Conservation (phyloP, 1,140 invertebrate species). For the Aplysia californica region DNA sequence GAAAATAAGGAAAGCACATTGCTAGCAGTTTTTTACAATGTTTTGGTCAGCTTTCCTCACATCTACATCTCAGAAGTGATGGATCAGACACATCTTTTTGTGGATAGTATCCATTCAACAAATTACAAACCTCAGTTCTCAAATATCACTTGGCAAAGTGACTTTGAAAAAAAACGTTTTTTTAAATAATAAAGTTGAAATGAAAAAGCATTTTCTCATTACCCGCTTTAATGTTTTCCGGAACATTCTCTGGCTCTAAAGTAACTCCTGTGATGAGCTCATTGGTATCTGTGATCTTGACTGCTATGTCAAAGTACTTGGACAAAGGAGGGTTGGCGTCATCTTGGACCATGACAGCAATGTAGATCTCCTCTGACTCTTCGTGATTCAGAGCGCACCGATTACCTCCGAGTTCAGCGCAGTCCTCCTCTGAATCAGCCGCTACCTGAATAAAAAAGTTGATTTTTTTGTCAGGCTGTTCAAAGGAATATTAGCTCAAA, state of each 20-base stretch:
- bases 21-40: too few species aligned
- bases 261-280: conserved; percentile 37
- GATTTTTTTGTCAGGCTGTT: too few species aligned
- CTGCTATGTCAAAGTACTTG: conserved; percentile 39
- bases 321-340: conserved; percentile 29
- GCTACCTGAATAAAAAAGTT: conserved; percentile 25
- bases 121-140: too few species aligned
- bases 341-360: conserved; percentile 43
- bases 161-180: too few species aligned
- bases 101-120: too few species aligned
- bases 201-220: neutral
- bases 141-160: too few species aligned
- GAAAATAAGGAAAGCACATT: too few species aligned
- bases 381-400: conserved; percentile 42
- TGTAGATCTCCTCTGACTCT: conserved; percentile 7
- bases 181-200: too few species aligned
- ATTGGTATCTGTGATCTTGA: conserved; percentile 39
- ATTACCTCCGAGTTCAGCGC: conserved; percentile 33
- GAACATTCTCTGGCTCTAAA: conserved; percentile 27
- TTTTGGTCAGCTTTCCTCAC: too few species aligned
- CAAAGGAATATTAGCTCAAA: too few species aligned
- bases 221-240: conserved; percentile 38
- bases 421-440: conserved; percentile 33
- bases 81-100: too few species aligned
- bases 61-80: too few species aligned